Evolutionary conservation across 2,888 invertebrate genomes (phyloP).

Genomic region (Geophilus truncorum): DNA sequence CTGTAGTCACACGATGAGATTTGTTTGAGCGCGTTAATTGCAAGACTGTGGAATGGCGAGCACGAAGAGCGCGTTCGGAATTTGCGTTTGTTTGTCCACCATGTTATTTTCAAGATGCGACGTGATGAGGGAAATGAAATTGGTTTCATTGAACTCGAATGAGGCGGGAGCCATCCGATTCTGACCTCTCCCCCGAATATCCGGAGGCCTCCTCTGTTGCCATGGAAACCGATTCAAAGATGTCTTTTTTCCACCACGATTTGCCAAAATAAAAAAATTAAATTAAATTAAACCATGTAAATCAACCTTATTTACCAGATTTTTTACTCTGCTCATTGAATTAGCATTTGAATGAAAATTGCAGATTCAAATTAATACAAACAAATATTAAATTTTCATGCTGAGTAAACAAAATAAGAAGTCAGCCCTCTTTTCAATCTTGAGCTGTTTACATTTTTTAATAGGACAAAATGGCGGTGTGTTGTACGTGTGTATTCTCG

Average conservation of each 20-base stretch:
- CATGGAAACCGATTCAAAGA: neutral
- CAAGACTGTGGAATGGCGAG: neutral
- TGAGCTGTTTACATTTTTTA: neutral
- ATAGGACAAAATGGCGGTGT: neutral
- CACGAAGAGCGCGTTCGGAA: neutral
- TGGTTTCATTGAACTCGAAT: neutral
- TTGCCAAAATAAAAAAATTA: neutral
- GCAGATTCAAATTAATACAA: neutral
- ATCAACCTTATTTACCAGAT: neutral
- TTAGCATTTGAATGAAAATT: neutral
- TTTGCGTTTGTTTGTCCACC: neutral
- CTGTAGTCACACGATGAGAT: neutral
- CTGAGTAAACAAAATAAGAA: neutral
- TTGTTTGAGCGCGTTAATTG: neutral
- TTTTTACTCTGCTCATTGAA: neutral
- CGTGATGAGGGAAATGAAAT: neutral
- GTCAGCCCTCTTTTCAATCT: neutral
- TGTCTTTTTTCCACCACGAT: neutral
- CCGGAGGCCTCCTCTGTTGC: neutral
- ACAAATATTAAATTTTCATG: neutral
- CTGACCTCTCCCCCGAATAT: neutral
- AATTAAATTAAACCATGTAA: neutral
- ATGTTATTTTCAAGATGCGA: neutral
- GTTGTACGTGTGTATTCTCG: neutral
- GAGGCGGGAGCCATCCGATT: neutral